Evolutionary conservation across 2,797 vertebrate genomes (phyloP).

Genomic region (Syndactyla subalaris): DNA sequence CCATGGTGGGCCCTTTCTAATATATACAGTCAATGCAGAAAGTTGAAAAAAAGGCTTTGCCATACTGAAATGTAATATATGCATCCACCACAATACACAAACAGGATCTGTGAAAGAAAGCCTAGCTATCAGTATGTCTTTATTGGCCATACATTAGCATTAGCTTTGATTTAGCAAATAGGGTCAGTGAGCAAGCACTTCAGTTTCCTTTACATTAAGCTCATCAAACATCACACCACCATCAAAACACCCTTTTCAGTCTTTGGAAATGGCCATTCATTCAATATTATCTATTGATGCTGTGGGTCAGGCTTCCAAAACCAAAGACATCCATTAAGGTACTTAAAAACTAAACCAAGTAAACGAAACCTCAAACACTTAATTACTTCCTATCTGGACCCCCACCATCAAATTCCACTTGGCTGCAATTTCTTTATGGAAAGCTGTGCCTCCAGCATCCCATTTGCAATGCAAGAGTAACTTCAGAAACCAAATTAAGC

Average conservation of each 20-base stretch:
- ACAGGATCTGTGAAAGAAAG: not conserved
- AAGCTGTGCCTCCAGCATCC: not conserved
- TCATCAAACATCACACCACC: not conserved
- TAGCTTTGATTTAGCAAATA: not conserved
- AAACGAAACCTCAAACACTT: not conserved
- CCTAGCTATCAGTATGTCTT: not conserved
- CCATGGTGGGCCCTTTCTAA: accelerated
- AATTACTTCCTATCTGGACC: not conserved
- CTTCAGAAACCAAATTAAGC: not conserved
- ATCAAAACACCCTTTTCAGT: not conserved
- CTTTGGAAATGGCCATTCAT: not conserved
- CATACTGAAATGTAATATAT: not conserved
- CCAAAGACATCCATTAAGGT: not conserved
- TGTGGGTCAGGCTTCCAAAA: not conserved
- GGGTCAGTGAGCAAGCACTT: not conserved
- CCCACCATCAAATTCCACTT: not conserved
- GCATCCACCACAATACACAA: not conserved
- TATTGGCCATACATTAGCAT: not conserved
- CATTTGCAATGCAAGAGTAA: not conserved
- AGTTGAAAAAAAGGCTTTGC: not conserved
- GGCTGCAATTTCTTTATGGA: not conserved
- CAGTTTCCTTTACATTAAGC: not conserved
- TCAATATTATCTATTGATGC: not conserved
- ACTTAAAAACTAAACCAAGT: not conserved
- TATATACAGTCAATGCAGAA: accelerated